phyloP scores from a whole-genome alignment of 2,888 invertebrate species.

The Caenorhabditis angaria region DNA sequence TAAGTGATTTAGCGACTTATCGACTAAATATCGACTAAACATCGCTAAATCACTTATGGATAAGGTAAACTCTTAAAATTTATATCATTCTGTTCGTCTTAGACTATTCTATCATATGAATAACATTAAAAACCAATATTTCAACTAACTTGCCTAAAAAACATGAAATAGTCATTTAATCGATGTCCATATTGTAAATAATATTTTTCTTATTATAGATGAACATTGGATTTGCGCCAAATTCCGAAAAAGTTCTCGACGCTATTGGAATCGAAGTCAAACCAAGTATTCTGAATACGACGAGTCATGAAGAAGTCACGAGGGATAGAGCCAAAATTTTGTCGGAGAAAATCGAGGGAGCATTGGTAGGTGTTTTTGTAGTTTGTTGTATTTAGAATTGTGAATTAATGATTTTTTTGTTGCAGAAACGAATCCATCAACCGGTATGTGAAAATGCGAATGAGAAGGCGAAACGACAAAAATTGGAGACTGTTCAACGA shows the following conservation, averaged over 20 bases:
- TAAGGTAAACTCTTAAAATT: too few species aligned
- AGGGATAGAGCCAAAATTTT: background rate
- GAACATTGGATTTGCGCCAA: background rate
- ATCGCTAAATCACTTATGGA: too few species aligned
- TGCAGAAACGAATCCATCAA: background rate
- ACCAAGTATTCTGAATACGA: background rate
- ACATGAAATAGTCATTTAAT: too few species aligned
- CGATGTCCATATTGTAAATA: too few species aligned
- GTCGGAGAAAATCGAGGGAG: slow-evolving; percentile 21
- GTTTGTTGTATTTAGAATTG: background rate
- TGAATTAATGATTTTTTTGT: too few species aligned
- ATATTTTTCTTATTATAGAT: too few species aligned
- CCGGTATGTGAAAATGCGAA: background rate
- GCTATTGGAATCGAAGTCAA: slow-evolving; percentile 19
- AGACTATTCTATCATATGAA: too few species aligned
- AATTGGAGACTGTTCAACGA: background rate
- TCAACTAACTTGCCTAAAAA: too few species aligned
- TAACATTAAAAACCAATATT: too few species aligned
- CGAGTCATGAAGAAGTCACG: background rate
- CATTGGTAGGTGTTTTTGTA: slow-evolving; percentile 18
- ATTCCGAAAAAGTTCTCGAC: slow-evolving; percentile 11
- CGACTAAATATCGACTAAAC: too few species aligned
- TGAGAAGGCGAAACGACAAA: background rate
- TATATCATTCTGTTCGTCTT: too few species aligned
- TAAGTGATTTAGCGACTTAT: too few species aligned